Evolutionary conservation across 53 echinoderm and acorn worm genomes (phyloP).

Genomic region (Zoroaster sp.): DNA sequence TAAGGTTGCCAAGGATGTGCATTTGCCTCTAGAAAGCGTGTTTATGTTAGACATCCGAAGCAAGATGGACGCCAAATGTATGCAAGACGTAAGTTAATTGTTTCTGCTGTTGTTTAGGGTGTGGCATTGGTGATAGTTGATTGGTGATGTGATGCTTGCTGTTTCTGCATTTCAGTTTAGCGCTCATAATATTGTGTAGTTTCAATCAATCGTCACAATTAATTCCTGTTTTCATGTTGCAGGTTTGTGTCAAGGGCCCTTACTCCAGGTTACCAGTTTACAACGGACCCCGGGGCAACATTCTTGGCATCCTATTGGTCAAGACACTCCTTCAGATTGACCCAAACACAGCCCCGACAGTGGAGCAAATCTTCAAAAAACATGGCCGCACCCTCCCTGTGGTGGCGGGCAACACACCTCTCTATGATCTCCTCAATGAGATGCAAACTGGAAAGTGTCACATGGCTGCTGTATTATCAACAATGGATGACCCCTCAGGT

Average conservation of each 20-base stretch:
- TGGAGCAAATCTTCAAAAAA: conserved; percentile 61
- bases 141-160: neutral
- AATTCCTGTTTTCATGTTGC: too few species aligned
- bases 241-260: conserved; percentile 68
- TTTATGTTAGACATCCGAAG: conserved; percentile 71
- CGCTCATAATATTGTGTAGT: too few species aligned
- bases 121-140: too few species aligned
- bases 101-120: too few species aligned
- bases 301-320: conserved; percentile 71
- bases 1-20: conserved; percentile 72
- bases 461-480: conserved; percentile 64
- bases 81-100: conserved; percentile 63
- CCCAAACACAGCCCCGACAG: conserved; percentile 55
- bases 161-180: neutral
- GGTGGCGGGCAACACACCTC: conserved; percentile 61
- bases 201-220: too few species aligned
- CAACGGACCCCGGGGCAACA: conserved; percentile 58
- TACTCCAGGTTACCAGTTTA: conserved; percentile 83
- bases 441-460: conserved; percentile 80
- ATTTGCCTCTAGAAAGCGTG: conserved; percentile 48
- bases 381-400: conserved; percentile 72
- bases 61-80: conserved; percentile 48
- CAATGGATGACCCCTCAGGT: neutral
- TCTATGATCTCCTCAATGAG: conserved; percentile 81
- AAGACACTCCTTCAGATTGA: conserved; percentile 83